phyloP scores from a whole-genome alignment of 2,888 invertebrate genomes.

The Dromius quadrimaculatus region DNA sequence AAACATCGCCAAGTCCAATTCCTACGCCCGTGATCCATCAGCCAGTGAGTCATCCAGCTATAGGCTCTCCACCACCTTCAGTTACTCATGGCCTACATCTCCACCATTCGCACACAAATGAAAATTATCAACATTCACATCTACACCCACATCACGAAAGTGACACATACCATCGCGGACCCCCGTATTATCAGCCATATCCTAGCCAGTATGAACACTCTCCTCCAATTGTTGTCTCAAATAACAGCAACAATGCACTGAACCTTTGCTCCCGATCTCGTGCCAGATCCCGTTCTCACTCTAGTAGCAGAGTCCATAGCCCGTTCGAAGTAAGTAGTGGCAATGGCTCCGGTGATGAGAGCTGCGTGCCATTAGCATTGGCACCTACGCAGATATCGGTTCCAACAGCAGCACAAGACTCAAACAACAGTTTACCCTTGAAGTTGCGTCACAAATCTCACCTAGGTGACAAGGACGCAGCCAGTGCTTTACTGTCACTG shows the following conservation, averaged over 20 bases:
- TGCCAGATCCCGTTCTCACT: slow-evolving; percentile 60
- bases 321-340: slow-evolving; percentile 87
- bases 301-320: slow-evolving; percentile 71
- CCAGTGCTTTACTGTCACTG: slow-evolving; percentile 81
- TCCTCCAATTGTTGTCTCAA: slow-evolving; percentile 69
- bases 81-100: slow-evolving; percentile 36
- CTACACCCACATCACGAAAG: slow-evolving; percentile 51
- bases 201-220: slow-evolving; percentile 59
- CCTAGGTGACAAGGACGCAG: slow-evolving; percentile 90
- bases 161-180: slow-evolving; percentile 68
- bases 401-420: slow-evolving; percentile 67
- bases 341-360: slow-evolving; percentile 74
- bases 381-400: slow-evolving; percentile 64
- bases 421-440: slow-evolving; percentile 86
- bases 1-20: slow-evolving; percentile 68
- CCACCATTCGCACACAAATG: slow-evolving; percentile 38
- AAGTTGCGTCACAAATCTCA: slow-evolving; percentile 93
- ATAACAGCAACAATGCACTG: slow-evolving; percentile 74
- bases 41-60: slow-evolving; percentile 64
- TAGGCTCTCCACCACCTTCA: slow-evolving; percentile 62
- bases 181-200: slow-evolving; percentile 66
- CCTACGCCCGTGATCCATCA: slow-evolving; percentile 75
- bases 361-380: slow-evolving; percentile 60
- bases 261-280: slow-evolving; percentile 74
- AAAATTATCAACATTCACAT: slow-evolving; percentile 64